Percentiles rank a stretch among this genome's conserved stretches.
Conservation (phyloP, 2,797 vertebrate species). For the Cygnus olor region DNA sequence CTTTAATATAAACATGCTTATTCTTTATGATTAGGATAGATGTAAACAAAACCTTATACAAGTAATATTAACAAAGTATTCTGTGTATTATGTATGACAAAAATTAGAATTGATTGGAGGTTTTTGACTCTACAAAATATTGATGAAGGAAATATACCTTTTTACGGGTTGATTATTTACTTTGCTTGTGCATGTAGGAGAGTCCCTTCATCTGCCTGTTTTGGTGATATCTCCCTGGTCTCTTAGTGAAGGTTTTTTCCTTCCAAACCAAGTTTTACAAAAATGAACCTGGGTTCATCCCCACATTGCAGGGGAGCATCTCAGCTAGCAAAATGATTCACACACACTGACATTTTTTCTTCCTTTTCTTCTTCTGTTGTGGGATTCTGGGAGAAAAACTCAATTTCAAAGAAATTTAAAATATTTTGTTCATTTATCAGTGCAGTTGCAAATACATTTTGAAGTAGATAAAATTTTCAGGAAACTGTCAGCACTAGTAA, state of each 20-base stretch:
- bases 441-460: background rate
- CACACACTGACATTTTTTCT: rapidly evolving
- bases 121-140: background rate
- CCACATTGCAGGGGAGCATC: background rate
- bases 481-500: background rate
- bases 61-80: background rate
- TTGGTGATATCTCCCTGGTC: background rate
- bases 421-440: background rate
- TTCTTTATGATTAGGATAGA: background rate
- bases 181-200: background rate
- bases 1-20: background rate
- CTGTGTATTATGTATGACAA: background rate
- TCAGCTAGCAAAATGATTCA: background rate
- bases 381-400: background rate
- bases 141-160: background rate
- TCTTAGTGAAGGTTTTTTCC: background rate
- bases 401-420: background rate
- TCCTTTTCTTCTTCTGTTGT: background rate
- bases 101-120: background rate
- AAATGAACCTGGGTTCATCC: background rate
- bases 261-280: background rate
- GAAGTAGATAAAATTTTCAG: background rate
- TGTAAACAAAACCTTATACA: background rate
- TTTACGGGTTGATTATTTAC: background rate
- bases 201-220: background rate